These are phyloP conservation scores for Drosophila baimaii DNA, from an alignment of 1,140 invertebrate species.

Conservation along the genomic window DNA sequence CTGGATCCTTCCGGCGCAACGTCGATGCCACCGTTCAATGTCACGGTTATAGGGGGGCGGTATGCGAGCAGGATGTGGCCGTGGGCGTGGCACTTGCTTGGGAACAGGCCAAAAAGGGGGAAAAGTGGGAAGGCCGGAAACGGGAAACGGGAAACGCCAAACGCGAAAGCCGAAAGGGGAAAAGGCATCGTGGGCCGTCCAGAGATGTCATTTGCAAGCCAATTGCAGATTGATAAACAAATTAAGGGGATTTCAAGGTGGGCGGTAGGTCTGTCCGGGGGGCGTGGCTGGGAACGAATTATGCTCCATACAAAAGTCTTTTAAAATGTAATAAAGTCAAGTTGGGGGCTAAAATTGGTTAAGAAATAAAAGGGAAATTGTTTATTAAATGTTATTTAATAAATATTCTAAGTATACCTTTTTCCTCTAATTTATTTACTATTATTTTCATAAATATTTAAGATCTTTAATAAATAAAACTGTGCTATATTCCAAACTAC, in stretches of 20 bases:
- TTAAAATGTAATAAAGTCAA: background rate
- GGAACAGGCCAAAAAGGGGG: constrained; percentile 17
- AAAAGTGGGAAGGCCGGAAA: constrained; percentile 21
- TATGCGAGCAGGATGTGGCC: constrained; percentile 17
- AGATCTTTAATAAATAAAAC: too few species aligned
- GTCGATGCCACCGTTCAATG: constrained; percentile 25
- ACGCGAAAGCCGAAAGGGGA: background rate
- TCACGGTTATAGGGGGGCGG: constrained; percentile 39
- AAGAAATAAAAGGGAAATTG: background rate
- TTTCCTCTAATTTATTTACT: too few species aligned
- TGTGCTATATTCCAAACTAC: background rate
- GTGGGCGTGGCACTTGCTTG: constrained; percentile 66
- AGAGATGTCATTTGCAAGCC: constrained; percentile 69
- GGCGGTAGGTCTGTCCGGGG: constrained; percentile 3
- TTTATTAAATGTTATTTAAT: too few species aligned
- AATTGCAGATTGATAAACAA: constrained; percentile 66
- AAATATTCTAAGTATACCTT: too few species aligned
- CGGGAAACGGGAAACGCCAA: constrained; percentile 10
- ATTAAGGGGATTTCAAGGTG: constrained; percentile 19
- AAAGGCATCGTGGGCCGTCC: constrained; percentile 15
- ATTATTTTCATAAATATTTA: background rate
- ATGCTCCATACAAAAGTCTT: too few species aligned
- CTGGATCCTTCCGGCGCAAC: background rate
- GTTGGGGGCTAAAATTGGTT: background rate
- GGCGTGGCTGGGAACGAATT: constrained; percentile 39